Conservation (phyloP, 1,140 invertebrate genomes). For the Zaprionus kolodkinae region DNA sequence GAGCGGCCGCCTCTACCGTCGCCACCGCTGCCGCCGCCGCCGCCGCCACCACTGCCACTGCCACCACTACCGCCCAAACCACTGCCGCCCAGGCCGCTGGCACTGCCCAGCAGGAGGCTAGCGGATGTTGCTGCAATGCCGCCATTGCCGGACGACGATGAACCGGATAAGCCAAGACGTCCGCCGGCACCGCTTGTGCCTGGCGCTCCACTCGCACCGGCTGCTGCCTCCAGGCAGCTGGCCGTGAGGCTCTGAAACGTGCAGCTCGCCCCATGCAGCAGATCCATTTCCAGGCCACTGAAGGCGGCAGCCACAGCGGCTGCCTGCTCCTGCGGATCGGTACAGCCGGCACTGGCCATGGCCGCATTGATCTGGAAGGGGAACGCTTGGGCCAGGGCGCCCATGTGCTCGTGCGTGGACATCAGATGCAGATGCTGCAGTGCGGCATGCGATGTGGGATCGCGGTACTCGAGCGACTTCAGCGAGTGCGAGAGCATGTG, state of each 20-base stretch:
- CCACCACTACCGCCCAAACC: conserved; percentile 26
- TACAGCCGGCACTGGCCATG: conserved; percentile 82
- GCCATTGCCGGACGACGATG: conserved; percentile 56
- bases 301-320: conserved; percentile 70
- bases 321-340: conserved; percentile 85
- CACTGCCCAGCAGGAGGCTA: conserved; percentile 32
- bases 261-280: conserved; percentile 84
- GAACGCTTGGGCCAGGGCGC: conserved; percentile 73
- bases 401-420: conserved; percentile 84
- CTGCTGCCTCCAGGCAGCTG: conserved; percentile 46
- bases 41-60: conserved; percentile 23
- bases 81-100: conserved; percentile 24
- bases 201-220: conserved; percentile 30
- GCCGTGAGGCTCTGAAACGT: conserved; percentile 65
- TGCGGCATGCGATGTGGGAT: conserved; percentile 85
- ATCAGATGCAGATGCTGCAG: conserved; percentile 84
- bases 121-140: conserved; percentile 30
- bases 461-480: conserved; percentile 93
- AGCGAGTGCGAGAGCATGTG: conserved; percentile 94
- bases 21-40: conserved; percentile 28
- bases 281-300: conserved; percentile 78
- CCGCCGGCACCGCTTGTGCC: conserved; percentile 56
- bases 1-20: conserved; percentile 54
- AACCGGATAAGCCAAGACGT: conserved; percentile 36
- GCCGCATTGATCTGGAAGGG: conserved; percentile 85